Base-by-base conservation (phyloP, 1,140 invertebrate species). In the Orchestia grillus region DNA sequence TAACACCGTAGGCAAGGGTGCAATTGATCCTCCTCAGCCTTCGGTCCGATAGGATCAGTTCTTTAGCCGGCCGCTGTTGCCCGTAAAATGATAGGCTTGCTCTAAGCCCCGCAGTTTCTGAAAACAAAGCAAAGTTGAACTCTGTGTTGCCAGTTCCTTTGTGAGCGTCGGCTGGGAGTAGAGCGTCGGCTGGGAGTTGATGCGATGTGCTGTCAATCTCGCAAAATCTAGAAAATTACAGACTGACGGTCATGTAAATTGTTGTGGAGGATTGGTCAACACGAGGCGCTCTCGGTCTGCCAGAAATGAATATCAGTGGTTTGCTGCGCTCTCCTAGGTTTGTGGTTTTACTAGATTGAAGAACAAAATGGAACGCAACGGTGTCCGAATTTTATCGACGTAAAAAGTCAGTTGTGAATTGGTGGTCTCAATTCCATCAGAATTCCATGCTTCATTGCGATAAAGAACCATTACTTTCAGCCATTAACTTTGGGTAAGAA, bases 141-240 rank as follows among this genome's bases (percentile, higher is more conserved):
- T 77, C 62, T 77, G 62, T 28, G 62, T 77, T 19, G 62, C 62
- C 62, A 19, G 62, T 77, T 77, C 28, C 62, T 77, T 77, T 77
- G 62, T 77, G 62, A 77, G 62, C 28, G 62, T 77, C 62, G 62
- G 62, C 62, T 3, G 62, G 28, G 62, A 77, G 62, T 36, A 42
- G 88, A 91, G 62, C 28, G 62, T 77, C 62, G 62, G 62, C 62
- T 3, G 62, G 28, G 62, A 77, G 62, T 36, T 91, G 88, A 91
- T 91, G 88, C 88, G 88, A 91, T 91, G 88, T 44, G 62, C 88
- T 91, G 88, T 91, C 88, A 91, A 42, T 91, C 88, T 91, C 41
- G 88, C 88, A 42, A 91, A 91, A 44, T 91, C 44, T 91, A 16
- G 44, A 36, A 91, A 91, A 91, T 91, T 91, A 91, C 88, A 91